Conservation (phyloP, 1,140 invertebrate species). For the Drosophila tani region DNA sequence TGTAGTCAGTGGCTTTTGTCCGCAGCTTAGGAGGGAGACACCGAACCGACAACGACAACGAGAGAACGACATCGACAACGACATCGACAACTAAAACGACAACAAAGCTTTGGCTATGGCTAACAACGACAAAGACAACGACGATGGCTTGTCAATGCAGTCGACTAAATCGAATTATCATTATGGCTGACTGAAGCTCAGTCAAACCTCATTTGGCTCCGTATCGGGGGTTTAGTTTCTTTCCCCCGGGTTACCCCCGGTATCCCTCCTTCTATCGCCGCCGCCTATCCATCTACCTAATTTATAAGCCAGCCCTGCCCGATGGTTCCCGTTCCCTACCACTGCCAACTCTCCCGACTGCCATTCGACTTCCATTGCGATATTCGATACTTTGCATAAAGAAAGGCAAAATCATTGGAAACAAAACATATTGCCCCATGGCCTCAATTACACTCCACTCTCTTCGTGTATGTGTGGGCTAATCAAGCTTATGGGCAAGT, state of each 20-base stretch:
- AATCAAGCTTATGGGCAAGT: slow-evolving; percentile 52
- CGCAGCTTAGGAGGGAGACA: slow-evolving; percentile 45
- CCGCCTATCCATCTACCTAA: slow-evolving; percentile 42
- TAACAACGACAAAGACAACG: slow-evolving; percentile 27
- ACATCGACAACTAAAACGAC: slow-evolving; percentile 33
- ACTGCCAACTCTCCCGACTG: slow-evolving; percentile 1
- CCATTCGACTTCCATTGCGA: slow-evolving; percentile 66
- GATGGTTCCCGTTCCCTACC: slow-evolving; percentile 25
- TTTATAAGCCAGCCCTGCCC: slow-evolving; percentile 31
- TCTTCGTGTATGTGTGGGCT: slow-evolving; percentile 54
- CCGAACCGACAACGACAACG: slow-evolving; percentile 19
- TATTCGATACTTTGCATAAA: slow-evolving; percentile 80
- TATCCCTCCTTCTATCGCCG: slow-evolving; percentile 8
- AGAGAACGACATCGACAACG: slow-evolving; percentile 13
- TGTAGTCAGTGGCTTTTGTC: slow-evolving; percentile 74
- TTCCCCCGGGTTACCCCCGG: not conserved
- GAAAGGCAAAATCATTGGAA: slow-evolving; percentile 83
- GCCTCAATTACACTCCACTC: slow-evolving; percentile 80
- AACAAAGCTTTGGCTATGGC: slow-evolving; percentile 21
- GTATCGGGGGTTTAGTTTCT: slow-evolving; percentile 48
- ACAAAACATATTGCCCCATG: slow-evolving; percentile 82
- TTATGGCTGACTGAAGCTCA: slow-evolving; percentile 84
- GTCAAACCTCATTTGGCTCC: slow-evolving; percentile 81
- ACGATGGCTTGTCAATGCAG: slow-evolving; percentile 75
- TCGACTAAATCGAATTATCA: slow-evolving; percentile 84